A percentile compares a stretch with the other conserved stretches of the same genome.
Evolutionary conservation across 2,113 vertebrate species (phyloP).

Genomic region (Rhabdornis inornatus): DNA sequence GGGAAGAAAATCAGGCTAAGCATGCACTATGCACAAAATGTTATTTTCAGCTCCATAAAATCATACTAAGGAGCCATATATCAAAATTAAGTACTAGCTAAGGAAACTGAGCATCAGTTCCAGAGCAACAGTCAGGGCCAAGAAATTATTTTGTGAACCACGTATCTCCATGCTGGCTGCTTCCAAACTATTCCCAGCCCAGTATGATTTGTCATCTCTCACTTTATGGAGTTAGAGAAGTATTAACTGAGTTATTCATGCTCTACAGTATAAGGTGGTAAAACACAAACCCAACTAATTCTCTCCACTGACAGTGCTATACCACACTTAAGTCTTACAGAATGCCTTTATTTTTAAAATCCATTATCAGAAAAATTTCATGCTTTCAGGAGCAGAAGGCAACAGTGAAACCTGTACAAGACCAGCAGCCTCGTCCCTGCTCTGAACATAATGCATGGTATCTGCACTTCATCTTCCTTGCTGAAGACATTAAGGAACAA

Average conservation of each 20-base stretch:
- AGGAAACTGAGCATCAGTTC: not conserved
- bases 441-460: rapidly evolving
- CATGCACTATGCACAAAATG: not conserved
- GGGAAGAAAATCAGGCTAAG: not conserved
- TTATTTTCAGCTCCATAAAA: not conserved
- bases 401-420: not conserved
- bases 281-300: not conserved
- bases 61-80: not conserved
- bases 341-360: not conserved
- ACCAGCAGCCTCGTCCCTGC: not conserved
- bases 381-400: not conserved
- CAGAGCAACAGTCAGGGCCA: not conserved
- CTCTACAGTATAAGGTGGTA: not conserved
- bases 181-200: not conserved
- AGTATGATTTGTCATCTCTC: not conserved
- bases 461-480: not conserved
- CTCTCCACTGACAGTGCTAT: not conserved
- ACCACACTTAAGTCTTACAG: not conserved
- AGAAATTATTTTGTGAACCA: not conserved
- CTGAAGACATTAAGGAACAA: not conserved
- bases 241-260: rapidly evolving
- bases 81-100: not conserved
- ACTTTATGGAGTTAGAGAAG: not conserved
- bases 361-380: not conserved
- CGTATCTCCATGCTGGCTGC: not conserved